A percentile compares a stretch with the other conserved stretches of the same genome.
Evolutionary conservation across 2,888 invertebrate genomes (phyloP).

Genomic region (Emmelina monodactyla): DNA sequence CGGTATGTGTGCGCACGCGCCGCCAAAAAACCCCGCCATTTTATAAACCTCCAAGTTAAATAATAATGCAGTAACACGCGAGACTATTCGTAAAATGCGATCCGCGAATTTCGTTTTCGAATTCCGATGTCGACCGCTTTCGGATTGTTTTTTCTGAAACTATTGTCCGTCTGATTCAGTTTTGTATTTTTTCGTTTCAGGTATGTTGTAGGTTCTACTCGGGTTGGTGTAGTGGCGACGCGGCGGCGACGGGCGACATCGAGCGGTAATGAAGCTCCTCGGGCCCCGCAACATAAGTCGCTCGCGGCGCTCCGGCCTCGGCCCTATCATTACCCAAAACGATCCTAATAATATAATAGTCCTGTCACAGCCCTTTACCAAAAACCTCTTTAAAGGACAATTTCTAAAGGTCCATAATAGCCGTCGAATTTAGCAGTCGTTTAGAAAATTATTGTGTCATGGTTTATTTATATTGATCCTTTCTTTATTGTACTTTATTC

Average conservation of each 20-base stretch:
- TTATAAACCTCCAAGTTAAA: slow-evolving; percentile 54
- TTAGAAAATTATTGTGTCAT: slow-evolving; percentile 29
- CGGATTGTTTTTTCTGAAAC: slow-evolving; percentile 42
- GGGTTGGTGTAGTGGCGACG: neutral
- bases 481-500: slow-evolving; percentile 24
- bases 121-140: slow-evolving; percentile 38
- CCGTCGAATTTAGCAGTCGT: slow-evolving; percentile 46
- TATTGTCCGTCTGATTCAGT: slow-evolving; percentile 36
- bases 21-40: slow-evolving; percentile 50
- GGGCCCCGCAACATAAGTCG: slow-evolving; percentile 32
- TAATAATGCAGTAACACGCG: slow-evolving; percentile 67
- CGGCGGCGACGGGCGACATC: neutral
- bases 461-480: slow-evolving; percentile 29
- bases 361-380: slow-evolving; percentile 55
- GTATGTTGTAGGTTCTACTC: slow-evolving; percentile 9
- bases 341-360: slow-evolving; percentile 64
- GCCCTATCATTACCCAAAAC: slow-evolving; percentile 61
- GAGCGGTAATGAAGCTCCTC: neutral
- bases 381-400: slow-evolving; percentile 54
- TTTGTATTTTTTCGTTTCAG: slow-evolving; percentile 18
- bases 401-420: slow-evolving; percentile 45
- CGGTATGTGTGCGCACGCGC: slow-evolving; percentile 62
- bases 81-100: slow-evolving; percentile 63
- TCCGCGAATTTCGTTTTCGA: slow-evolving; percentile 59
- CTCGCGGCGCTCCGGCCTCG: slow-evolving; percentile 42